phyloP scores from a whole-genome alignment of 2,888 invertebrate genomes.

The Rotaria sp. region DNA sequence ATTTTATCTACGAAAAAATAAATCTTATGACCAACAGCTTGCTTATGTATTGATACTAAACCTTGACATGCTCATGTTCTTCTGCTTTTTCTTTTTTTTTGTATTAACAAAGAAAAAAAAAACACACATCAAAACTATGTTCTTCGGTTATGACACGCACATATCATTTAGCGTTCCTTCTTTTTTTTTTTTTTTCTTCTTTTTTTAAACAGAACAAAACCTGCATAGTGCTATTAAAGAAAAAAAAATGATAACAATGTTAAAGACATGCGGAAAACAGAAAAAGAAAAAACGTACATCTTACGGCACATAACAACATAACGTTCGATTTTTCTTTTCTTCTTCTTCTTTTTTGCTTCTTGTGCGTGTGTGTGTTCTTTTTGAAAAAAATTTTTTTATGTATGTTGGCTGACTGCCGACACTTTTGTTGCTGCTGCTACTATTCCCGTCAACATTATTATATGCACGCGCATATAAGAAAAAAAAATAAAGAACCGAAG shows the following conservation, averaged over 20 bases:
- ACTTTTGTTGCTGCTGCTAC: neutral
- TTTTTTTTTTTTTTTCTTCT: neutral
- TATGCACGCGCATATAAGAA: neutral
- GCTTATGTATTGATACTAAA: neutral
- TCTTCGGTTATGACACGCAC: constrained; percentile 7
- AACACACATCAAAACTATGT: neutral
- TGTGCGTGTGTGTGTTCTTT: neutral
- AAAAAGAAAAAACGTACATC: constrained; percentile 6
- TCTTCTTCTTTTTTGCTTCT: neutral
- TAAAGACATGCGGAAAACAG: neutral
- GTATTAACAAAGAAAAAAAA: neutral
- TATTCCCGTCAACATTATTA: neutral
- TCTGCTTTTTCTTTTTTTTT: neutral
- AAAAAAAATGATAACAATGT: neutral
- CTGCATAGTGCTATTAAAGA: neutral
- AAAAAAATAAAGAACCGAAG: neutral
- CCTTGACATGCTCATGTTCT: constrained; percentile 1
- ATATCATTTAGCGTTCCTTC: neutral
- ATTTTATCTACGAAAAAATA: neutral
- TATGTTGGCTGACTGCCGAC: neutral
- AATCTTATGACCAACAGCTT: neutral
- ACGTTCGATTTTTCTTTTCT: neutral
- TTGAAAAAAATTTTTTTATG: neutral
- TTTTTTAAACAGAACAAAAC: neutral
- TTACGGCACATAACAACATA: neutral